phyloP scores from a whole-genome alignment of 1,140 invertebrate genomes.

The Penaeus japonicus region DNA sequence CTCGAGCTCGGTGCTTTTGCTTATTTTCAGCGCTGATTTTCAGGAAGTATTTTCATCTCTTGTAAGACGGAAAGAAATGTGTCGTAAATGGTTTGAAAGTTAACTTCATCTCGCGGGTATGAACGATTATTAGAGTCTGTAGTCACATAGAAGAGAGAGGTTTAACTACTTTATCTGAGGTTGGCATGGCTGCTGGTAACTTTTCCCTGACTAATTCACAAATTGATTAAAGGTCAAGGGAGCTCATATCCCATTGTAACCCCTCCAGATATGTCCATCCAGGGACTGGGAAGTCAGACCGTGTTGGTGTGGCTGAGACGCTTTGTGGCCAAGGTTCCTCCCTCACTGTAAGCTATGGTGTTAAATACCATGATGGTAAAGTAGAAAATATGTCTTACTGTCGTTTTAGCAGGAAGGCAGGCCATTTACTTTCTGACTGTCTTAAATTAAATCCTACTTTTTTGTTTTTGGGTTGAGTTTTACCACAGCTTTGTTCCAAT shows the following conservation, averaged over 20 bases:
- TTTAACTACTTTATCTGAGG: background rate
- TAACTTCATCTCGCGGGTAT: background rate
- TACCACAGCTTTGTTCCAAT: conserved; percentile 4
- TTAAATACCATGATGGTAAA: no score
- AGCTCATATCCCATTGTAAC: background rate
- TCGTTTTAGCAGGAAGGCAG: background rate
- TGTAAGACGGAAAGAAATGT: no score
- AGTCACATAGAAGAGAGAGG: background rate
- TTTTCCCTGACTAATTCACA: conserved; percentile 10
- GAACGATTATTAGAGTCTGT: background rate
- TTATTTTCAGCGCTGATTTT: no score
- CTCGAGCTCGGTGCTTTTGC: no score
- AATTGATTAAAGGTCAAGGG: background rate
- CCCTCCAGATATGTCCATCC: no score
- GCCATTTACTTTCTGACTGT: background rate
- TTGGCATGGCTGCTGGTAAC: background rate
- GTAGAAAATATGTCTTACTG: background rate
- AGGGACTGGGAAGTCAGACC: no score
- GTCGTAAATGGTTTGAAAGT: no score
- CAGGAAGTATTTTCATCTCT: no score
- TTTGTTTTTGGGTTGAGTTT: conserved; percentile 7
- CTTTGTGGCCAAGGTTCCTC: background rate
- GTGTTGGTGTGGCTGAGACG: background rate
- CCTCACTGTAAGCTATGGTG: no score
- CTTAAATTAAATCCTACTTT: background rate